Evolutionary conservation across 2,888 invertebrate species (phyloP).

Genomic region (Onchidella celtica): DNA sequence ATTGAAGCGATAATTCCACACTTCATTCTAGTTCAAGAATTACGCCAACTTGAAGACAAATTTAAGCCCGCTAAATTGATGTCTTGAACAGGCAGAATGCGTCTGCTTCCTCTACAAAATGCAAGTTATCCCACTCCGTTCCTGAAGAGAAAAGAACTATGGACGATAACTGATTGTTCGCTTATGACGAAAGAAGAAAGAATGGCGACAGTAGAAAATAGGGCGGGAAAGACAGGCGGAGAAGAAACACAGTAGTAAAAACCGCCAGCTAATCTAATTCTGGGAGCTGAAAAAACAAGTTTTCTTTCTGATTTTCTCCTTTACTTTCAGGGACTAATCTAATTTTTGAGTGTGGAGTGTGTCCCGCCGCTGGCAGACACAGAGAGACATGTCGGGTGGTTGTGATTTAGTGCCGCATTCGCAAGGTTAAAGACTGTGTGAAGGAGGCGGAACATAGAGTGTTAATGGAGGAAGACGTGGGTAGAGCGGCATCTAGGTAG

Average conservation of each 20-base stretch:
- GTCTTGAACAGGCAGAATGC: no score
- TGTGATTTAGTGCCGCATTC: no score
- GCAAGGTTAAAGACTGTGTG: no score
- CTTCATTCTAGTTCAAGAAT: no score
- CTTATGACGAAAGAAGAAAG: no score
- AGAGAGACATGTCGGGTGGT: background rate
- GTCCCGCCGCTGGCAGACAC: constrained; percentile 1
- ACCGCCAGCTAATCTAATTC: constrained; percentile 26
- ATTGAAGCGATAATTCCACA: no score
- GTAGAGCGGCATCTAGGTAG: background rate
- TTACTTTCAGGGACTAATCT: constrained; percentile 20
- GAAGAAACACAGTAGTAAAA: background rate
- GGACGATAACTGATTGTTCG: no score
- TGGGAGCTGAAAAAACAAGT: constrained; percentile 31
- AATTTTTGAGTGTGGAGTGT: constrained; percentile 28
- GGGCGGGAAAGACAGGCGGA: background rate
- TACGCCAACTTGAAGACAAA: no score
- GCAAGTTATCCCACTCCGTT: no score
- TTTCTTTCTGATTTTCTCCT: constrained; percentile 18
- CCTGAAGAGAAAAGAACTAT: no score
- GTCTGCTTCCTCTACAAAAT: no score
- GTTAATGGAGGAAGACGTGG: background rate
- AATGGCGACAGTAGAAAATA: background rate
- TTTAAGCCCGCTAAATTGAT: no score
- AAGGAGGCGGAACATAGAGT: background rate